Percentiles rank a stretch among this genome's conserved stretches.
Evolutionary conservation across 2,797 vertebrate genomes (phyloP).

Genomic region (Scolopax rusticola): DNA sequence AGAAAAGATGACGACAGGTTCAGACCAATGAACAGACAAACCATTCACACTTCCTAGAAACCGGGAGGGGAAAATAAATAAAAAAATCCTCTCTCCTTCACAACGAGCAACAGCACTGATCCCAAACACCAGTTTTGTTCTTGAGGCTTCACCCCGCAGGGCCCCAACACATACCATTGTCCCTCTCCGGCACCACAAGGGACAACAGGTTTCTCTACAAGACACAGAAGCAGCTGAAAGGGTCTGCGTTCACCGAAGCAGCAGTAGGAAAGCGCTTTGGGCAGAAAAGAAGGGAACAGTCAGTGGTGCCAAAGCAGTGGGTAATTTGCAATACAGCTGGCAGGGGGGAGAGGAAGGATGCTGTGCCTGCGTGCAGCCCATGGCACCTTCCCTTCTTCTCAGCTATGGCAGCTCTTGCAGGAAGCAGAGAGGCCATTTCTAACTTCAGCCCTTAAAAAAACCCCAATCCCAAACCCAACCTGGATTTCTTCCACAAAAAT

Average conservation of each 20-base stretch:
- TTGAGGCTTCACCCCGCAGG: rapidly evolving
- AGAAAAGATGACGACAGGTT: not conserved
- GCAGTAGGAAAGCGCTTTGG: not conserved
- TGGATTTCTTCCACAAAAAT: not conserved
- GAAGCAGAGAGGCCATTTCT: not conserved
- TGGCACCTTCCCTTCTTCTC: not conserved
- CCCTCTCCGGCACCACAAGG: not conserved
- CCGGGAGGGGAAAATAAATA: not conserved
- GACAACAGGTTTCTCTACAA: not conserved
- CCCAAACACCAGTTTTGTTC: not conserved
- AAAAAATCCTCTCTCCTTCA: not conserved
- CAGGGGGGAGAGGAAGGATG: constrained; percentile 3
- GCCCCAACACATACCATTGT: rapidly evolving
- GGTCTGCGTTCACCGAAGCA: not conserved
- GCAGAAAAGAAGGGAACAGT: not conserved
- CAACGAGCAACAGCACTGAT: not conserved
- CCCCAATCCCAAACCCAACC: not conserved
- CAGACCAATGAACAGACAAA: not conserved
- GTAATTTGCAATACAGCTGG: constrained; percentile 44
- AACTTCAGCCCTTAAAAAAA: not conserved
- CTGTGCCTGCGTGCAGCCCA: rapidly evolving
- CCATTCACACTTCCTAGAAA: not conserved
- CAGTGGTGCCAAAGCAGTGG: not conserved
- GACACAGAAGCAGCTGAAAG: not conserved
- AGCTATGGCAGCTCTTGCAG: not conserved